phyloP scores from a whole-genome alignment of 2,797 vertebrate species.

The Peromyscus attwateri region DNA sequence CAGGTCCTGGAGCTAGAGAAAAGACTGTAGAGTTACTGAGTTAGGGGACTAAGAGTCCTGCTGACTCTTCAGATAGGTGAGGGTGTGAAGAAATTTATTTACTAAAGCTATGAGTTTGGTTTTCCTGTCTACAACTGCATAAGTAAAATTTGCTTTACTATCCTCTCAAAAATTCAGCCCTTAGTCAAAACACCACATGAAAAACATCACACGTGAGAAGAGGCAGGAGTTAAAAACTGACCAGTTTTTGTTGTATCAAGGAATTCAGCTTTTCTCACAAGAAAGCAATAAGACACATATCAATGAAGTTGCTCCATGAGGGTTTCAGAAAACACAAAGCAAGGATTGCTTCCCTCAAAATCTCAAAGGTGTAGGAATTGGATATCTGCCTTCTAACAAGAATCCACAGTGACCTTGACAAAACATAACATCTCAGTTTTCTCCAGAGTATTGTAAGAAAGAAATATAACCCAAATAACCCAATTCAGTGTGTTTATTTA shows the following conservation, averaged over 20 bases:
- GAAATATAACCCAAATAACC: not conserved
- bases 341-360: not conserved
- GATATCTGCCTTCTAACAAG: not conserved
- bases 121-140: not conserved
- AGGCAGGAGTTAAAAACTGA: not conserved
- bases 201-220: not conserved
- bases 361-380: not conserved
- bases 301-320: not conserved
- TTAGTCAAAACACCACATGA: not conserved
- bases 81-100: not conserved
- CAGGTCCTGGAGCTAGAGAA: not conserved
- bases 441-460: not conserved
- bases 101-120: not conserved
- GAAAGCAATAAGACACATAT: not conserved
- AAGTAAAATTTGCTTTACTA: not conserved
- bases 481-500: not conserved
- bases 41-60: not conserved
- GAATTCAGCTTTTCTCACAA: slow-evolving; percentile 9
- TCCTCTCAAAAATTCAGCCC: not conserved
- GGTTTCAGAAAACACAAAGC: not conserved
- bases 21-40: not conserved
- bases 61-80: not conserved
- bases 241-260: not conserved
- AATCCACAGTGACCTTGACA: slow-evolving; percentile 4
- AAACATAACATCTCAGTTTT: not conserved